phyloP scores from a whole-genome alignment of 2,888 invertebrate genomes.

The Diploptera punctata region DNA sequence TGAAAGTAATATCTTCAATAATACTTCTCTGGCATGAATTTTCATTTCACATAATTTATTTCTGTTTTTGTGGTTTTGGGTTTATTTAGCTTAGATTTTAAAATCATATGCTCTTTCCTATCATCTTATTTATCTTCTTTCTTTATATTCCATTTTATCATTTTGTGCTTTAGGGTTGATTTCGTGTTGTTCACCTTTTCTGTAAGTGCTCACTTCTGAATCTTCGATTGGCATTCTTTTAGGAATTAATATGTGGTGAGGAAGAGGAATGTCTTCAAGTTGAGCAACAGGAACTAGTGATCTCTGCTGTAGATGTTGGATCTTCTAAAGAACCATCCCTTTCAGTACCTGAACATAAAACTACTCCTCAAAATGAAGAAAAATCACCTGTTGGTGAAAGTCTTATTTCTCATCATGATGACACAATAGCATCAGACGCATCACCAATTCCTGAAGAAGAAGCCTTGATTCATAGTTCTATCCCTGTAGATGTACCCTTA shows the following conservation, averaged over 20 bases:
- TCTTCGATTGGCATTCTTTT: slow-evolving; percentile 36
- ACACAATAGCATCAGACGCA: slow-evolving; percentile 68
- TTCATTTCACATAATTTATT: neutral
- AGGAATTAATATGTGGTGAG: slow-evolving; percentile 38
- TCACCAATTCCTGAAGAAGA: slow-evolving; percentile 74
- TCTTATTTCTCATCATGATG: slow-evolving; percentile 50
- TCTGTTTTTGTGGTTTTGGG: slow-evolving; percentile 5
- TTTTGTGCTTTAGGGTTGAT: neutral
- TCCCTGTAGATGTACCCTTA: neutral
- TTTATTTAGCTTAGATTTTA: slow-evolving; percentile 6
- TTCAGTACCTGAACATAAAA: slow-evolving; percentile 1
- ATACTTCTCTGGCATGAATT: neutral
- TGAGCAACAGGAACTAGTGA: slow-evolving; percentile 29
- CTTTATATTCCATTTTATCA: neutral
- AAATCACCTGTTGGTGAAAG: slow-evolving; percentile 18
- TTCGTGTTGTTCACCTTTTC: neutral
- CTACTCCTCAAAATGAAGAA: slow-evolving; percentile 34
- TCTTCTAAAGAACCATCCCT: slow-evolving; percentile 19
- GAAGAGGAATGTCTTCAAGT: slow-evolving; percentile 35
- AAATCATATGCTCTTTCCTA: too few species aligned
- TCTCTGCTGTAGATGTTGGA: slow-evolving; percentile 30
- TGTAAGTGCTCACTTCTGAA: neutral
- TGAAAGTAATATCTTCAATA: slow-evolving; percentile 1
- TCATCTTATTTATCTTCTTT: too few species aligned
- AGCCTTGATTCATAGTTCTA: slow-evolving; percentile 49